Evolutionary conservation across 2,888 invertebrate genomes (phyloP).

Genomic region (Temnothorax ravouxi): DNA sequence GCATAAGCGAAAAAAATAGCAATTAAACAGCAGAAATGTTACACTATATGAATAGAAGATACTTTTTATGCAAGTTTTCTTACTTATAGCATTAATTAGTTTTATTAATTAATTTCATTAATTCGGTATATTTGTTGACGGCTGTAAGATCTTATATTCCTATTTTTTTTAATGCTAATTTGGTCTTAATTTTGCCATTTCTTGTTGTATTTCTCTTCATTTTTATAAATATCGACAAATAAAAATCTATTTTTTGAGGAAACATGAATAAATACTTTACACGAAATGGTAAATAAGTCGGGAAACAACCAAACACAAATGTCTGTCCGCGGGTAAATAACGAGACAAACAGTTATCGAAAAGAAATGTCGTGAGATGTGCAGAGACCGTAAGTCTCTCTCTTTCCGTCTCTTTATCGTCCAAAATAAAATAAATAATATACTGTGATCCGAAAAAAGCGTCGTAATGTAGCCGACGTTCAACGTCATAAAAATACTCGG

Average conservation of each 20-base stretch:
- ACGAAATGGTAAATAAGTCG: constrained; percentile 16
- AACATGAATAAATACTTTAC: neutral
- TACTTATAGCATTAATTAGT: neutral
- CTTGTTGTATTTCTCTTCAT: neutral
- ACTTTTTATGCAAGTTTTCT: too few relatives aligned
- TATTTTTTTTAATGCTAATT: neutral
- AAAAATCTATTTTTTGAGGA: constrained; percentile 13
- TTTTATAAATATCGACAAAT: neutral
- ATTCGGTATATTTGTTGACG: neutral
- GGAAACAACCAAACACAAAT: neutral
- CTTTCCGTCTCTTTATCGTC: neutral
- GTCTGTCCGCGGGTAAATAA: constrained; percentile 22
- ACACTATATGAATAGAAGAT: neutral
- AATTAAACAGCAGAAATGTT: neutral
- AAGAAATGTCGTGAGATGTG: neutral
- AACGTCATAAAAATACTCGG: constrained; percentile 41
- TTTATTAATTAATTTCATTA: neutral
- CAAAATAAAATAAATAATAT: constrained; percentile 53
- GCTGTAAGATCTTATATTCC: neutral
- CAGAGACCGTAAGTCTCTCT: constrained; percentile 10
- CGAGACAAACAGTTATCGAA: neutral
- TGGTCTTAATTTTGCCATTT: neutral
- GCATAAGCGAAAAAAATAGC: neutral
- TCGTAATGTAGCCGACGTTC: constrained; percentile 36
- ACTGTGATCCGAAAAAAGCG: constrained; percentile 20